Evolutionary conservation across 2,888 invertebrate genomes (phyloP), one percentile per base, ranked within the genome.

Genomic region (Dryobotodes eremita): DNA sequence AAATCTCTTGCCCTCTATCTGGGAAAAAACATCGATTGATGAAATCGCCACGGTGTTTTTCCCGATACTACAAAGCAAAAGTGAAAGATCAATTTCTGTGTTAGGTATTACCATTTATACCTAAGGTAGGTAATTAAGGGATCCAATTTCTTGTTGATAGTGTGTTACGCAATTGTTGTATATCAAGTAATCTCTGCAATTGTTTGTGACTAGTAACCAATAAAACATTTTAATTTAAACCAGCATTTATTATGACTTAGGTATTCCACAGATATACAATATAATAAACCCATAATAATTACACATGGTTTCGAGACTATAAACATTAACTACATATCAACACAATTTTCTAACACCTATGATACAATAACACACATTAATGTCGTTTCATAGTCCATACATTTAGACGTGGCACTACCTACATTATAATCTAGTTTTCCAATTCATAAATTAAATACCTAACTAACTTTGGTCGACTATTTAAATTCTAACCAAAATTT

Each of bases 401-500:
- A 85, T 75, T 83, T 72, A 79, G 64, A 83, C 26, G 85, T 84
- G 81, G 85, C 76, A 79, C 77, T 84, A 87, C 68, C 73, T 85
- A 88, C 69, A 71, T 65, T 79, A 85, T n/a, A 65, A 65, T 70
- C 69, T 75, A 59, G 50, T 76, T 75, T 80, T 79, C 71, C 77
- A 72, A 82, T 78, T 80, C 70, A 89, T 89, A 89, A 88, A 87
- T 90, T 88, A 90, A 85, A 86, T 88, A 86, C 86, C 76, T 92
- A 90, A 83, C 92, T 94, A 94, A 93, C 95, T 95, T 95, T 95
- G 95, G 94, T 93, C 91, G 91, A 91, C 90, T 89, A 86, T 83
- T 86, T 84, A 77, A 82, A 89, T 83, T 89, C 75, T 89, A 87
- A 89, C 89, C 89, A 88, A 88, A 88, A 88, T 89, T 82, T 86